Base-by-base conservation (phyloP, 2,113 vertebrate genomes). In the Elaphurus davidianus region DNA sequence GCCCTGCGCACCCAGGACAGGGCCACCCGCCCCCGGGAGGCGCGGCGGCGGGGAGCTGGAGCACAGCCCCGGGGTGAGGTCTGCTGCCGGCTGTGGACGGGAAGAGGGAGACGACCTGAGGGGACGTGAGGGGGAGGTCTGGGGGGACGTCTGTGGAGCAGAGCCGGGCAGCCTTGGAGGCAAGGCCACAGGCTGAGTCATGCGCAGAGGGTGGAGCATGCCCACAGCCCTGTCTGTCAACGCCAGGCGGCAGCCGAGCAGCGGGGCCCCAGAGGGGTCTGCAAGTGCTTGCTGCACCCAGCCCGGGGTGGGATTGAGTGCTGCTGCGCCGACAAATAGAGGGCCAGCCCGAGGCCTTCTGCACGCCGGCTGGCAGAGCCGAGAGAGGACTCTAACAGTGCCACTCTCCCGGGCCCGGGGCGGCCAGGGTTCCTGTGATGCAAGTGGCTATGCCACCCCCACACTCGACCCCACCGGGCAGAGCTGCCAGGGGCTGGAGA, bases 401-500 rank as follows among this genome's bases (percentile, higher is more conserved):
- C 71, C 71, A 3, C 0, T 21, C 36, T 74, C 36, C 36, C 0
- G 1, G 36, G 36, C 21, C 36, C 1, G 5, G 7, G 71, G 36
- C 0, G 7, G 36, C 21, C 71, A 14, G 71, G 36, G 21, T 25
- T 43, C 36, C 36, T 43, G 21, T 43, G 71, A 74, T 25, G 36
- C 21, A 6, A 43, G 71, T 0, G 11, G 19, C 36, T 2, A 0
- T 74, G 71, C 36, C 36, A 13, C 36, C n/a, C 36, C 64, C 1
- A 0, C 1, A 2, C 36, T 74, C 11, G 2, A 12, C n/a, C 36
- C 71, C 1, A 6, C 2, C 0, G 36, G 36, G 2, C 36, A 74
- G 71, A 43, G 11, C 36, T 13, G 19, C 71, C 36, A 74, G 36
- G 36, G 36, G 11, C 71, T 3, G 0, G 71, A 74, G 36, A 7